Evolutionary conservation across 64 coral and sea anemone genomes (phyloP).

Genomic region (Montipora efflorescens): DNA sequence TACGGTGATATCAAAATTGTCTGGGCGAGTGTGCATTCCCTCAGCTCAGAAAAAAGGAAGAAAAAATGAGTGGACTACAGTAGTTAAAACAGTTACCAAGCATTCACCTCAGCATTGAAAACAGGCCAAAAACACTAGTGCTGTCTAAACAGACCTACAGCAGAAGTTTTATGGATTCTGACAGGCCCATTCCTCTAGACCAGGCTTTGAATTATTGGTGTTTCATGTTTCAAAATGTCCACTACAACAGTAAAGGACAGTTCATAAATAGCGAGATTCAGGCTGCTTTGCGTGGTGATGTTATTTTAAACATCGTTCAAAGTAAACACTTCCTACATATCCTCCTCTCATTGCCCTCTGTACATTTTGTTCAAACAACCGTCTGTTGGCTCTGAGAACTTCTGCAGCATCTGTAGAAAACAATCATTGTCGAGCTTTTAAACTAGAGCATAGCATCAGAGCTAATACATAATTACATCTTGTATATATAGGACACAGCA

Average conservation of each 20-base stretch:
- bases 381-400: conserved; percentile 91
- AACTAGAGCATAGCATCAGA: too few relatives aligned
- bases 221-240: conserved; percentile 4
- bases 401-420: conserved; percentile 89
- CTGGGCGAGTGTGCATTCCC: not conserved
- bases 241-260: not conserved
- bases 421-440: not conserved
- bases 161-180: not conserved
- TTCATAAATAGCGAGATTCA: conserved; percentile 24
- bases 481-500: too few relatives aligned
- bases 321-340: conserved; percentile 92
- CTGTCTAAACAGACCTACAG: not conserved
- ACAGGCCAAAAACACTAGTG: not conserved
- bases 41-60: not conserved
- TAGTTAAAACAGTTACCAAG: not conserved
- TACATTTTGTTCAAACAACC: conserved; percentile 99
- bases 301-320: conserved; percentile 93
- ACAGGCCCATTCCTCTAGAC: not conserved
- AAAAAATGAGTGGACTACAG: not conserved
- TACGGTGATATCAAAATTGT: not conserved
- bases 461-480: too few relatives aligned
- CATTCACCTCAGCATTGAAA: not conserved
- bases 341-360: conserved; percentile 98
- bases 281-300: not conserved
- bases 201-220: conserved; percentile 14